These are phyloP conservation scores for Ectemnius continuus DNA, from an alignment of 2,888 invertebrate species.

Conservation along the genomic window DNA sequence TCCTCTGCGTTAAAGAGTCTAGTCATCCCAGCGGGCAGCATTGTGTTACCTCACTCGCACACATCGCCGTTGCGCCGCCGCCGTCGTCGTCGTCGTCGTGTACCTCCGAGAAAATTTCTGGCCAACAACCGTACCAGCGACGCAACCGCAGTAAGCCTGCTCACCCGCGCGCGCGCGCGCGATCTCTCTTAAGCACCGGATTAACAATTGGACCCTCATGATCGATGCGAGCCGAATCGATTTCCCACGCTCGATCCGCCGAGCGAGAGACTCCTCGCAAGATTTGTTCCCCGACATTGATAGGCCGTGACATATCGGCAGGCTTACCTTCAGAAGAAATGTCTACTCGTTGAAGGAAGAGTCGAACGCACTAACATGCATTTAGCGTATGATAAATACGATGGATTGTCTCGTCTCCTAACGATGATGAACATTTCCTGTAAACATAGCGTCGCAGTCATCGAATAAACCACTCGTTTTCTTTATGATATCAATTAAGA, in stretches of 20 bases:
- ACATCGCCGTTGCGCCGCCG: conserved; percentile 19
- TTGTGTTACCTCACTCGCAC: conserved; percentile 64
- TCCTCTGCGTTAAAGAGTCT: conserved; percentile 57
- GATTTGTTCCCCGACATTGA: neutral
- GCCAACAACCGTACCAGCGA: conserved; percentile 26
- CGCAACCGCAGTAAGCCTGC: neutral
- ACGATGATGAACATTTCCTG: too few species aligned
- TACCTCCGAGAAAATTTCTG: conserved; percentile 58
- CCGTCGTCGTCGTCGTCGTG: neutral
- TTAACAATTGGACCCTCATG: neutral
- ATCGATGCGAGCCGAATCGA: neutral
- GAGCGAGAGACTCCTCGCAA: neutral
- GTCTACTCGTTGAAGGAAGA: neutral
- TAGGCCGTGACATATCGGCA: neutral
- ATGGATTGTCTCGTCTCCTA: conserved; percentile 52
- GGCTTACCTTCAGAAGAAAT: neutral
- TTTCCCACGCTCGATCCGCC: conserved; percentile 2
- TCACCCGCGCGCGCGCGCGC: conserved; percentile 6
- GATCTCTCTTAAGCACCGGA: conserved; percentile 16
- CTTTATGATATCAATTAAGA: conserved; percentile 59
- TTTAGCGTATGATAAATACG: conserved; percentile 64
- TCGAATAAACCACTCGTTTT: conserved; percentile 63
- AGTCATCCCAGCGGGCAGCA: conserved; percentile 69
- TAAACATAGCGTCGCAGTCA: conserved; percentile 18
- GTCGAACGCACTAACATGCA: conserved; percentile 33